These are phyloP conservation scores for Oryzias celebensis DNA, from an alignment of 2,113 vertebrate genomes.

Conservation along the genomic window DNA sequence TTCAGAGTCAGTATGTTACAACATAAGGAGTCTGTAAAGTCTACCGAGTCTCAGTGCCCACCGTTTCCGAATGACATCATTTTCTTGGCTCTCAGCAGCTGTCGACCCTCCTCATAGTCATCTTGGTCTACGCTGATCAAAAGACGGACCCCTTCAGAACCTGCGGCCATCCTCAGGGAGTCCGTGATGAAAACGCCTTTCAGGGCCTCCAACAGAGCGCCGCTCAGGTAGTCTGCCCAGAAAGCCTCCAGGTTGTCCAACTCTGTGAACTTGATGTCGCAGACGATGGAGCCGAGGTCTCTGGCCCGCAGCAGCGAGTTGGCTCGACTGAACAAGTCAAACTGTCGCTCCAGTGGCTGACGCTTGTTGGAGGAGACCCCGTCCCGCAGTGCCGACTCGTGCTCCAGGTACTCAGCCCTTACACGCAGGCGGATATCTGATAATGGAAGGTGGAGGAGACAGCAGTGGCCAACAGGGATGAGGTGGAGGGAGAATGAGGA, in stretches of 20 bases:
- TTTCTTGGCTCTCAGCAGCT: conserved; percentile 68
- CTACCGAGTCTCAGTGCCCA: conserved; percentile 19
- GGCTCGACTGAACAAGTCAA: conserved; percentile 87
- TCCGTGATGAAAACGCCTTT: conserved; percentile 91
- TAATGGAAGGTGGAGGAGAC: conserved; percentile 33
- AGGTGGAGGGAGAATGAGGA: conserved; percentile 3
- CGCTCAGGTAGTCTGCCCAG: conserved; percentile 90
- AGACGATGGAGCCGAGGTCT: conserved; percentile 88
- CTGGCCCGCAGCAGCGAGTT: conserved; percentile 84
- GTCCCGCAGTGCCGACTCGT: conserved; percentile 82
- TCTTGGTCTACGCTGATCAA: conserved; percentile 92
- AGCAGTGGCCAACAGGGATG: conserved; percentile 21
- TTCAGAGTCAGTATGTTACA: conserved; percentile 11
- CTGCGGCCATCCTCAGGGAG: conserved; percentile 84
- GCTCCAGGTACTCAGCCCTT: conserved; percentile 87
- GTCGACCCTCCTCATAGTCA: conserved; percentile 86
- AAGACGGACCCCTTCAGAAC: conserved; percentile 83
- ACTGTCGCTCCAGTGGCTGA: conserved; percentile 84
- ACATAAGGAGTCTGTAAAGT: conserved; percentile 16
- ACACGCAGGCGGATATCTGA: conserved; percentile 88
- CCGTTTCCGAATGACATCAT: conserved; percentile 9
- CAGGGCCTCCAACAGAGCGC: conserved; percentile 86
- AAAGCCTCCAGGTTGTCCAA: conserved; percentile 90
- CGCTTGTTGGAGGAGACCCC: conserved; percentile 84
- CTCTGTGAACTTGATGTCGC: conserved; percentile 92